Evolutionary conservation across 2,113 vertebrate species (phyloP).

Genomic region (Dolichotis patagonum): DNA sequence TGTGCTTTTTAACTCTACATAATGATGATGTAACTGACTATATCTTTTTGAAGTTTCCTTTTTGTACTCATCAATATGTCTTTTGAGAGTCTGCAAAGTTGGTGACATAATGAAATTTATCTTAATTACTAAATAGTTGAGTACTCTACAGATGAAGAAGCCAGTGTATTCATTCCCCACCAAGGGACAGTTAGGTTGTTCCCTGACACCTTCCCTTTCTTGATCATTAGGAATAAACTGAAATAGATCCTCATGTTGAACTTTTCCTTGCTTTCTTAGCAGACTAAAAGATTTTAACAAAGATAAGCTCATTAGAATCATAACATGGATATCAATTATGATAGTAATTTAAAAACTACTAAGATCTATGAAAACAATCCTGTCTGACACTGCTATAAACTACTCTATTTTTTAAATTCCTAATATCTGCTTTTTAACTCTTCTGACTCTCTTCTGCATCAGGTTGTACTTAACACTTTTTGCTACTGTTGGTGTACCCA

Average conservation of each 20-base stretch:
- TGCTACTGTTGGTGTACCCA: too few relatives aligned
- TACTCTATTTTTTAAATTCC: too few relatives aligned
- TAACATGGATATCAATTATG: background rate
- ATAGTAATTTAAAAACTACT: background rate
- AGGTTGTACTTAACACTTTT: too few relatives aligned
- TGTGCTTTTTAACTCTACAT: conserved; percentile 18
- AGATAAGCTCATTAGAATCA: background rate
- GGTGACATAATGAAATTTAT: background rate
- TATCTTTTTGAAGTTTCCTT: background rate
- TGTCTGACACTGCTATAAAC: too few relatives aligned
- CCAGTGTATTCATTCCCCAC: background rate
- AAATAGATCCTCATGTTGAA: background rate
- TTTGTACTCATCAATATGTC: background rate
- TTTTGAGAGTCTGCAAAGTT: background rate
- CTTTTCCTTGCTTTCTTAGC: conserved; percentile 9
- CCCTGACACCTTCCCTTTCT: background rate
- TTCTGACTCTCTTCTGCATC: too few relatives aligned
- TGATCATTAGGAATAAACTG: background rate
- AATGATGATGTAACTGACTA: background rate
- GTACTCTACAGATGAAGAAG: background rate
- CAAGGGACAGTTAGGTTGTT: background rate
- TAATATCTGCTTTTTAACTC: too few relatives aligned
- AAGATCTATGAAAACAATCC: background rate
- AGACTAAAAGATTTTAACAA: background rate
- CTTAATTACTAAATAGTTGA: background rate